phyloP scores from a whole-genome alignment of 2,113 vertebrate species.

The Hipposideros armiger region DNA sequence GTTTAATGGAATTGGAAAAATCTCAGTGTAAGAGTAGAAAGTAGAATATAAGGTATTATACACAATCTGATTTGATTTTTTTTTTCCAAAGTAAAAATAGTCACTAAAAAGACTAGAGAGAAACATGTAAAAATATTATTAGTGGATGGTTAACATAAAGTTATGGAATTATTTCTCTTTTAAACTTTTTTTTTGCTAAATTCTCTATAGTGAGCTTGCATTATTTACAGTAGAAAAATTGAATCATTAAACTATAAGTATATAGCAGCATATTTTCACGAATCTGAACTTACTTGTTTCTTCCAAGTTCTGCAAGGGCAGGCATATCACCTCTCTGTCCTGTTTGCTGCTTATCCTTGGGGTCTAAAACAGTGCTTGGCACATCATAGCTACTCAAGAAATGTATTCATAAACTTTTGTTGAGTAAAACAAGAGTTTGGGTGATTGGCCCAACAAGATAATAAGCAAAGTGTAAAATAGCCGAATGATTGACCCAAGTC shows the following conservation, averaged over 20 bases:
- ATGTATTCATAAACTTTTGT: neutral
- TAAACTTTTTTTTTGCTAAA: neutral
- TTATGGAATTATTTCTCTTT: neutral
- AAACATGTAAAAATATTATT: neutral
- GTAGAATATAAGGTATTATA: neutral
- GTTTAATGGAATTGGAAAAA: conserved; percentile 34
- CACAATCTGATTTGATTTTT: neutral
- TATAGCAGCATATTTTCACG: neutral
- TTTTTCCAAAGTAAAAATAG: neutral
- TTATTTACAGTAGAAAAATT: conserved; percentile 18
- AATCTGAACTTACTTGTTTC: neutral
- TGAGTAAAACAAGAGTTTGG: neutral
- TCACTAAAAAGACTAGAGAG: neutral
- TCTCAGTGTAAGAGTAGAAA: neutral
- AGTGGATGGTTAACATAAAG: neutral
- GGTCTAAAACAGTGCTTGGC: neutral
- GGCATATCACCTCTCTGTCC: neutral
- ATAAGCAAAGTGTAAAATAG: neutral
- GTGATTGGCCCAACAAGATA: neutral
- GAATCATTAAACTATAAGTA: neutral
- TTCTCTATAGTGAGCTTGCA: neutral
- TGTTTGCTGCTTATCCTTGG: neutral
- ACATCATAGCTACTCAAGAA: neutral
- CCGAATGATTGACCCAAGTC: neutral
- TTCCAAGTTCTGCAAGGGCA: neutral